Conservation (phyloP, 1,140 invertebrate species). For the Cryptotermes secundus region DNA sequence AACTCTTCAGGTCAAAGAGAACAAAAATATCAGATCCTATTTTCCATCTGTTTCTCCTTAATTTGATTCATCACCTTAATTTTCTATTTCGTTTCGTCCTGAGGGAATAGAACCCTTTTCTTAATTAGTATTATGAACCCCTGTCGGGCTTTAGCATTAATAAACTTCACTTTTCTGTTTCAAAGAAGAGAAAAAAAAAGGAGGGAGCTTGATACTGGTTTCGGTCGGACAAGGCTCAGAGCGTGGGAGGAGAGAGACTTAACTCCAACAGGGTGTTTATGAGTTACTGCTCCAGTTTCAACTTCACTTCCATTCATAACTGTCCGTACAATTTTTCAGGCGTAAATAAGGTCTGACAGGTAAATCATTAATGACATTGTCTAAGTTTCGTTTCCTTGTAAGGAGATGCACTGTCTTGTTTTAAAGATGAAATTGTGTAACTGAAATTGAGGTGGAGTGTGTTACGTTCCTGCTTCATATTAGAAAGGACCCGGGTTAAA, state of each 20-base stretch:
- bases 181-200: neutral
- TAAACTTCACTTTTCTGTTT: constrained; percentile 15
- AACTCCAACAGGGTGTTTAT: neutral
- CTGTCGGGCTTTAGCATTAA: constrained; percentile 14
- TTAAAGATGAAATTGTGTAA: too few relatives aligned
- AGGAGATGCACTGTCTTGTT: too few relatives aligned
- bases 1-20: neutral
- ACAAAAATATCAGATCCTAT: neutral
- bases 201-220: neutral
- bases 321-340: neutral
- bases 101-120: neutral
- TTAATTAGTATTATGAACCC: constrained; percentile 15
- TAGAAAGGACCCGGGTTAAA: too few relatives aligned
- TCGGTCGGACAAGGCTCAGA: neutral
- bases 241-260: constrained; percentile 10
- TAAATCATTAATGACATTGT: too few relatives aligned
- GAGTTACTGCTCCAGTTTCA: neutral
- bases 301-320: neutral
- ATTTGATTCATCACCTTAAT: constrained; percentile 18
- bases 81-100: constrained; percentile 7
- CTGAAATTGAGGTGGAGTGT: too few relatives aligned
- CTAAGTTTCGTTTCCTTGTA: too few relatives aligned
- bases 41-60: constrained; percentile 16
- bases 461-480: too few relatives aligned
- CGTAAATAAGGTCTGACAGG: too few relatives aligned